Evolutionary conservation across 2,888 invertebrate genomes (phyloP).

Genomic region (Tuberolachnus salignus): DNA sequence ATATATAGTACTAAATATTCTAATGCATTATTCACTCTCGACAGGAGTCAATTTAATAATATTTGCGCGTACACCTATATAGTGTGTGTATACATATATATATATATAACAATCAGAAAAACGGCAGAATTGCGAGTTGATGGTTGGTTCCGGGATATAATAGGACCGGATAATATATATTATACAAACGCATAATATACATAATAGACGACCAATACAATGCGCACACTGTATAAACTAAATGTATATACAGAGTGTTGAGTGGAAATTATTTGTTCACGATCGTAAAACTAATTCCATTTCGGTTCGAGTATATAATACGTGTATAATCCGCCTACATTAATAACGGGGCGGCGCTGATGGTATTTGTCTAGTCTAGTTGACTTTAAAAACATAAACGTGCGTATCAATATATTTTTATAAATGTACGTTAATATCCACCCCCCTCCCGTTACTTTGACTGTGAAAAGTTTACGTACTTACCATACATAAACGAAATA

Average conservation of each 20-base stretch:
- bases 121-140: too few relatives aligned
- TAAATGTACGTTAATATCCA: not conserved
- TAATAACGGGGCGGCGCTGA: not conserved
- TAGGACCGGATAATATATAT: too few relatives aligned
- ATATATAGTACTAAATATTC: too few relatives aligned
- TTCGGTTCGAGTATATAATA: constrained; percentile 11
- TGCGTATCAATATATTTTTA: not conserved
- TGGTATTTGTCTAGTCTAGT: constrained; percentile 24
- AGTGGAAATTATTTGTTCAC: constrained; percentile 16
- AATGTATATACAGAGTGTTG: not conserved
- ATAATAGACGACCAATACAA: not conserved
- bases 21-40: too few relatives aligned
- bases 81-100: too few relatives aligned
- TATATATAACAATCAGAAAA: too few relatives aligned
- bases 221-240: not conserved
- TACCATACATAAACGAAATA: not conserved
- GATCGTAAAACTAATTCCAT: constrained; percentile 8
- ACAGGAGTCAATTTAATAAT: too few relatives aligned
- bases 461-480: constrained; percentile 16
- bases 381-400: not conserved
- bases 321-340: too few relatives aligned
- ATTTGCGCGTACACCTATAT: too few relatives aligned
- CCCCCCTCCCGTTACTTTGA: constrained; percentile 14
- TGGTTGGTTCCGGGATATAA: too few relatives aligned
- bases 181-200: not conserved